Conservation (phyloP, 2,888 invertebrate genomes). For the Drosophila testacea region DNA sequence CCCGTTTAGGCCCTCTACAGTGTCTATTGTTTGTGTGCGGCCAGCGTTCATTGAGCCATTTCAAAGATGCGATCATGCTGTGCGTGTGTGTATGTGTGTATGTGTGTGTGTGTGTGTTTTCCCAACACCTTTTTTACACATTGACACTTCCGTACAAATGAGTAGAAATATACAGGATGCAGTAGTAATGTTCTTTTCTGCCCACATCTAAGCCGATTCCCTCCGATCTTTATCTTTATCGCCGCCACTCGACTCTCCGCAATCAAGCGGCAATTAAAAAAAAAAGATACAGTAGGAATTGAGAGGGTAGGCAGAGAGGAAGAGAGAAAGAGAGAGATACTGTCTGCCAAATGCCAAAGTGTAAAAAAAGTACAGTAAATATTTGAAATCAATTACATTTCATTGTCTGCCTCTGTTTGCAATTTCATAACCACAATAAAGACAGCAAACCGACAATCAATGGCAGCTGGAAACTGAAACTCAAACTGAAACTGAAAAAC, state of each 20-base stretch:
- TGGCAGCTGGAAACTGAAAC: slow-evolving; percentile 27
- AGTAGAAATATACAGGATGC: slow-evolving; percentile 42
- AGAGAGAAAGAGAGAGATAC: not conserved
- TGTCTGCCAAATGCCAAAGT: slow-evolving; percentile 54
- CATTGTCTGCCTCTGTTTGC: slow-evolving; percentile 59
- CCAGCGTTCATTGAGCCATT: slow-evolving; percentile 50
- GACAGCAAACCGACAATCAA: slow-evolving; percentile 18
- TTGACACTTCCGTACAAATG: slow-evolving; percentile 71
- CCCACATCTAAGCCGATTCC: slow-evolving; percentile 43
- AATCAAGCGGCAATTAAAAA: slow-evolving; percentile 76
- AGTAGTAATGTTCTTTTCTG: slow-evolving; percentile 13
- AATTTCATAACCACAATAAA: slow-evolving; percentile 77
- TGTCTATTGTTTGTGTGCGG: slow-evolving; percentile 29
- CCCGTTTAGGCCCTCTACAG: slow-evolving; percentile 18
- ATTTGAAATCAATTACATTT: slow-evolving; percentile 76
- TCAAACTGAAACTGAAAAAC: slow-evolving; percentile 8
- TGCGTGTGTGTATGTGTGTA: slow-evolving; percentile 11
- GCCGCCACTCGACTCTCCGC: slow-evolving; percentile 53
- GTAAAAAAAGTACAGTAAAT: slow-evolving; percentile 58
- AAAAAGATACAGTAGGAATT: not conserved
- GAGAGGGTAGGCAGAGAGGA: not conserved
- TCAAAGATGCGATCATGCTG: slow-evolving; percentile 13
- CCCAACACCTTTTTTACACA: slow-evolving; percentile 76
- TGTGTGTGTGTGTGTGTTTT: slow-evolving; percentile 60
- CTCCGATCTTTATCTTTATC: slow-evolving; percentile 54